phyloP scores from a whole-genome alignment of 1,140 invertebrate genomes.

The Helicoverpa zea region DNA sequence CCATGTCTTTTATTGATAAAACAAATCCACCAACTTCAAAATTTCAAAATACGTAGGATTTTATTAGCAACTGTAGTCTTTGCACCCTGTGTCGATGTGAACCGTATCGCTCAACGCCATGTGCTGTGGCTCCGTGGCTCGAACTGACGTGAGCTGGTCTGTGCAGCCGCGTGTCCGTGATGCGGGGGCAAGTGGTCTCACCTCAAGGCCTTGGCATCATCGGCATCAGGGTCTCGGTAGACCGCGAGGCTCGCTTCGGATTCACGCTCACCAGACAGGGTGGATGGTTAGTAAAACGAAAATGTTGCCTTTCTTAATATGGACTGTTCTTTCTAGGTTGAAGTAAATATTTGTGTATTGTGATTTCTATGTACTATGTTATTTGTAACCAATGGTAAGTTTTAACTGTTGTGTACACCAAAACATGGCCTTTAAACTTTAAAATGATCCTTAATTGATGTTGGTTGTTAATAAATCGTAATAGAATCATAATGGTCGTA shows the following conservation, averaged over 20 bases:
- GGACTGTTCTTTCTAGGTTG: background rate
- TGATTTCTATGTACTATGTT: too few relatives aligned
- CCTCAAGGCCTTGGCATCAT: conserved; percentile 97
- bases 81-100: conserved; percentile 53
- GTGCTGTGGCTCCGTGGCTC: conserved; percentile 59
- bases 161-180: conserved; percentile 98
- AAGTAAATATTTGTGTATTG: too few relatives aligned
- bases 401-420: background rate
- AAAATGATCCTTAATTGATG: too few relatives aligned
- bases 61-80: background rate
- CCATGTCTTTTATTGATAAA: background rate
- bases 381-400: background rate
- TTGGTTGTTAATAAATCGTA: too few relatives aligned
- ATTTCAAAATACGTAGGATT: background rate
- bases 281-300: conserved; percentile 94
- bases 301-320: background rate
- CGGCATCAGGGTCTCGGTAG: conserved; percentile 98
- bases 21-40: background rate
- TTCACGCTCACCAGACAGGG: conserved; percentile 97
- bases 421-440: too few relatives aligned
- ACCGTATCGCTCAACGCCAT: conserved; percentile 63
- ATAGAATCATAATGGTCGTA: too few relatives aligned
- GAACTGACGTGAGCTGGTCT: conserved; percentile 72
- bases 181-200: conserved; percentile 98
- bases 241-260: conserved; percentile 97